Percentiles rank a stretch among this genome's conserved stretches.
phyloP scores from a whole-genome alignment of 2,888 invertebrate species.

The Liodrosophila aerea region DNA sequence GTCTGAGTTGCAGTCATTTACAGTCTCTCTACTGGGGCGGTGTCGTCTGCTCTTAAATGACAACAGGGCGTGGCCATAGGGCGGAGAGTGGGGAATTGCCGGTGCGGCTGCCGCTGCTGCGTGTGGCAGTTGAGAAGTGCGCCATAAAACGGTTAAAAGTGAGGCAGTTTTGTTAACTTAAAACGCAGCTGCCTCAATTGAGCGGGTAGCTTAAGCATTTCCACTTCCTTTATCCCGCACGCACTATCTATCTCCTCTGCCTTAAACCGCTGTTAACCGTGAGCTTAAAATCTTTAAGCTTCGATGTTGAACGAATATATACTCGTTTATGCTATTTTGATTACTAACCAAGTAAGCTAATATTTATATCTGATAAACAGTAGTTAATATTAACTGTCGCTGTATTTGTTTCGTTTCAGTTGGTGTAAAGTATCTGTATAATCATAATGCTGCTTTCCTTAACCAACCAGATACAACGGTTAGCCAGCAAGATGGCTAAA shows the following conservation, averaged over 20 bases:
- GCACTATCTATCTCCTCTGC: slow-evolving; percentile 8
- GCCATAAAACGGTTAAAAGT: slow-evolving; percentile 56
- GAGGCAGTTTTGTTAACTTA: slow-evolving; percentile 41
- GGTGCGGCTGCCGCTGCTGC: slow-evolving; percentile 15
- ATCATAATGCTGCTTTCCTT: slow-evolving; percentile 18
- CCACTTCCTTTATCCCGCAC: slow-evolving; percentile 5
- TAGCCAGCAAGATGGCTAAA: slow-evolving; percentile 27
- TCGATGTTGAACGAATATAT: too few relatives aligned
- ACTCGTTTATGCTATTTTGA: too few relatives aligned
- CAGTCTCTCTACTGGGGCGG: slow-evolving; percentile 40
- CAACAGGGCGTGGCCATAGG: slow-evolving; percentile 31
- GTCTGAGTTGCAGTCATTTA: slow-evolving; percentile 57
- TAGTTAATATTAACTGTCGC: too few relatives aligned
- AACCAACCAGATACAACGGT: slow-evolving; percentile 4
- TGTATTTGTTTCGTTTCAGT: too few relatives aligned
- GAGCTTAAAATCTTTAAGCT: slow-evolving; percentile 26
- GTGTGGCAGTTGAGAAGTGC: slow-evolving; percentile 41
- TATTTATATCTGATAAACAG: too few relatives aligned
- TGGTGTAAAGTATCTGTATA: background rate
- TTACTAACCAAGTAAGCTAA: too few relatives aligned
- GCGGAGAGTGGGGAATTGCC: slow-evolving; percentile 34
- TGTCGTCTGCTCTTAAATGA: slow-evolving; percentile 48
- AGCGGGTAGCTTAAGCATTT: slow-evolving; percentile 17
- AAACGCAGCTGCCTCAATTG: slow-evolving; percentile 42
- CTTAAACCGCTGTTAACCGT: slow-evolving; percentile 54